Evolutionary conservation across 2,797 vertebrate genomes (phyloP).

Genomic region (Myotis planiceps): DNA sequence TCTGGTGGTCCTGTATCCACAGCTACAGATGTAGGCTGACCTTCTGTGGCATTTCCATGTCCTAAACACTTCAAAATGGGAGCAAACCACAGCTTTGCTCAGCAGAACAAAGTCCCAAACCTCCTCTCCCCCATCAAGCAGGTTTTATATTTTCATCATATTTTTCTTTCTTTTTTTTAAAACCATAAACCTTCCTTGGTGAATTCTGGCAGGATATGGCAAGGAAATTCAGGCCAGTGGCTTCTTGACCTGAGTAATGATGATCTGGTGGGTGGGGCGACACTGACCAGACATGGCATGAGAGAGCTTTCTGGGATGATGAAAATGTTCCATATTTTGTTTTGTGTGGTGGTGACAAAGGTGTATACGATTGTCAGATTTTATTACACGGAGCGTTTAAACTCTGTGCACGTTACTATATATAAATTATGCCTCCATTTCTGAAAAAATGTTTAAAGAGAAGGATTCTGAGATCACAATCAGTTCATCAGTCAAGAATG

Average conservation of each 20-base stretch:
- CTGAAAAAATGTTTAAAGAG: background rate
- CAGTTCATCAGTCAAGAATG: background rate
- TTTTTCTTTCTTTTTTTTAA: background rate
- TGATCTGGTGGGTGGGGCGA: background rate
- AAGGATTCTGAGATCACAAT: background rate
- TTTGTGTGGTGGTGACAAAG: constrained; percentile 14
- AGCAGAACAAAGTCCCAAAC: background rate
- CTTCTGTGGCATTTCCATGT: background rate
- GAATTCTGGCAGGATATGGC: background rate
- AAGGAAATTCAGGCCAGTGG: background rate
- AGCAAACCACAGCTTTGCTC: background rate
- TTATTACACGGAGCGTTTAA: background rate
- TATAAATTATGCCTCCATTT: background rate
- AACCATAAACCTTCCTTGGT: background rate
- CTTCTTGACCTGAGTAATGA: background rate
- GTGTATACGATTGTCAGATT: background rate
- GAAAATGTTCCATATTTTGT: background rate
- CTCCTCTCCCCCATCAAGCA: background rate
- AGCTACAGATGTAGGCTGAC: background rate
- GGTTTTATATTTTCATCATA: background rate
- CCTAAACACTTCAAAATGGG: background rate
- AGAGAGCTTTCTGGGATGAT: background rate
- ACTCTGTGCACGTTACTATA: background rate
- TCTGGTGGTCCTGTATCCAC: background rate
- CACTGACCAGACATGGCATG: background rate